These are phyloP conservation scores for Falco rusticolus DNA, from an alignment of 2,797 vertebrate species.

Conservation along the genomic window DNA sequence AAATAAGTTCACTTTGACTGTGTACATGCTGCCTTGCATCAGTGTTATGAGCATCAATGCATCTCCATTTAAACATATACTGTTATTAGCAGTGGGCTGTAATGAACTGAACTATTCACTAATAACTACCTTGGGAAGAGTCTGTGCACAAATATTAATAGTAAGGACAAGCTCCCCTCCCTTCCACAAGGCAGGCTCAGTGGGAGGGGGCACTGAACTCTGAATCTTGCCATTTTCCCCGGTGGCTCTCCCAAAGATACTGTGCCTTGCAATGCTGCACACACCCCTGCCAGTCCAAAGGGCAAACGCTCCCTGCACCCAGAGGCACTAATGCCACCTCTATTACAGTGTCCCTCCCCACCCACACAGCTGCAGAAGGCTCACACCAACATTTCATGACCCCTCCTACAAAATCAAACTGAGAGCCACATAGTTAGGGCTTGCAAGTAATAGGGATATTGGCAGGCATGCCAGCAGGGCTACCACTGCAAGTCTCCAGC, in stretches of 20 bases:
- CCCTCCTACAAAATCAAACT: neutral
- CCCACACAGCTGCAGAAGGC: neutral
- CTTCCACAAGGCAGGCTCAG: constrained; percentile 8
- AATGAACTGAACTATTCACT: constrained; percentile 56
- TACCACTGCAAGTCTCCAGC: neutral
- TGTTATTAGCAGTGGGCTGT: constrained; percentile 16
- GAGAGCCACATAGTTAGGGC: neutral
- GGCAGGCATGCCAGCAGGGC: neutral
- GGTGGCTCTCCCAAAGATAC: neutral
- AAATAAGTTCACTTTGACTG: constrained; percentile 25
- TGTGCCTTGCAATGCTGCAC: neutral
- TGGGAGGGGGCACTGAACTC: neutral
- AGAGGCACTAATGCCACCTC: neutral
- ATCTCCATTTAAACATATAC: constrained; percentile 1
- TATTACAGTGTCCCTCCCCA: neutral
- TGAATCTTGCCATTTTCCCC: neutral
- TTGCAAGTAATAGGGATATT: neutral
- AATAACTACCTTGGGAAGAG: constrained; percentile 16
- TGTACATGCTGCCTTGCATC: neutral
- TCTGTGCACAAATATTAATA: constrained; percentile 3
- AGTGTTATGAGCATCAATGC: neutral
- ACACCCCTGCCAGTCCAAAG: neutral
- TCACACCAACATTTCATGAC: neutral
- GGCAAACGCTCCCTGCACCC: neutral
- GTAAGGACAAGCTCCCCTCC: neutral